These are phyloP conservation scores for Drosophila nasuta DNA, from an alignment of 1,140 invertebrate species.

Conservation along the genomic window DNA sequence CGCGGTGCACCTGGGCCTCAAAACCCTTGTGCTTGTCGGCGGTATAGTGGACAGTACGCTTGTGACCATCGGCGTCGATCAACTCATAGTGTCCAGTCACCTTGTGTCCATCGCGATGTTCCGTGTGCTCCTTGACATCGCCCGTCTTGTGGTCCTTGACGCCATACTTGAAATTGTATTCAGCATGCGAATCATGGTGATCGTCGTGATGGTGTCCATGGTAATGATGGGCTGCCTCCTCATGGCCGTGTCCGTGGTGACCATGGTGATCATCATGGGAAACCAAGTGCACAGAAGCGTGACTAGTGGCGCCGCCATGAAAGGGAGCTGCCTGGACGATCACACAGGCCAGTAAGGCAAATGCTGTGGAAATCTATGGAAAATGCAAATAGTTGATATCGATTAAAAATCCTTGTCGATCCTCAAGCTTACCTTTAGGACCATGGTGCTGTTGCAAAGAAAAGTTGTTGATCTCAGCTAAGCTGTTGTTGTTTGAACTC, in stretches of 20 bases:
- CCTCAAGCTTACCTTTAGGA: conserved; percentile 56
- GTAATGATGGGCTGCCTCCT: conserved; percentile 36
- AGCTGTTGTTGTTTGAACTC: conserved; percentile 52
- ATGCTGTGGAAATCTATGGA: conserved; percentile 53
- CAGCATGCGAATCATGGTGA: conserved; percentile 69
- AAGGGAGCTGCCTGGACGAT: conserved; percentile 58
- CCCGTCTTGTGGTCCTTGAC: conserved; percentile 79
- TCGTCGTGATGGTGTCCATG: conserved; percentile 56
- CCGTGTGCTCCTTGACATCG: conserved; percentile 70
- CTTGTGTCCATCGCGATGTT: conserved; percentile 71
- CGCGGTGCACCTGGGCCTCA: conserved; percentile 81
- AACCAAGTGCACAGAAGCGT: conserved; percentile 71
- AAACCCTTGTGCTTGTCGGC: conserved; percentile 84
- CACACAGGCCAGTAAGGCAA: conserved; percentile 54
- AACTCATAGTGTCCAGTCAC: conserved; percentile 84
- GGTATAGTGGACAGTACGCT: conserved; percentile 84
- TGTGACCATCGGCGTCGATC: conserved; percentile 85
- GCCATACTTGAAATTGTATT: conserved; percentile 75
- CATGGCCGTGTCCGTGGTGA: conserved; percentile 5
- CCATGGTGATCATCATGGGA: conserved; percentile 67
- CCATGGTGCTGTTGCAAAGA: conserved; percentile 64
- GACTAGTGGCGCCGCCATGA: conserved; percentile 72
- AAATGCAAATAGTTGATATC: not conserved
- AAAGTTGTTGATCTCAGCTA: conserved; percentile 64
- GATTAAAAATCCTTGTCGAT: not conserved